Base-by-base conservation (phyloP, 2,797 vertebrate genomes). In the Phrynocephalus vlangalii region DNA sequence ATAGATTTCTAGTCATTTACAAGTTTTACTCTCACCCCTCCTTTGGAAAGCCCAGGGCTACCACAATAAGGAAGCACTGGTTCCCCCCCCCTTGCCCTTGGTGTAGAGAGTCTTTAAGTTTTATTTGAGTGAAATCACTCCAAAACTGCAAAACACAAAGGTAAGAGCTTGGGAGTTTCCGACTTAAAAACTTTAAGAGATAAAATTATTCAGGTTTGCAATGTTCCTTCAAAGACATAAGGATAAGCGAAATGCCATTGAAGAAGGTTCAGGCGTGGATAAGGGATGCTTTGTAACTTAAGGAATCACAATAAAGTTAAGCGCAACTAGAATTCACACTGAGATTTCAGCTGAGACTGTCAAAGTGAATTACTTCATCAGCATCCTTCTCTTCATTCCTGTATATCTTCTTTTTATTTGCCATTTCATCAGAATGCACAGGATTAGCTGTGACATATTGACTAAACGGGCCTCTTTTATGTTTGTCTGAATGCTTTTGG, bases 121-220 rank as follows among this genome's bases (percentile, higher is more conserved):
- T 13, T 13, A 11, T 56, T 56, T 56, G 8, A 8, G 13, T 9
- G 52, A 56, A 56, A 56, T 56, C 52, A 56, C 13, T 56, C 52
- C 52, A 68, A 24, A 84, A 75, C 87, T 75, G 38, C 60, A 92
- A 90, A 92, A 91, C 89, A 87, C 85, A 90, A 75, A 92, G 90
- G 86, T 87, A 89, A 86, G 48, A 76, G 68, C 70, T 86, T 90
- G 87, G 88, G 91, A 38, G n/a, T 67, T 87, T 93, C 92, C 86
- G 86, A 3, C 26, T 67, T n/a, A 24, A 9, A 48, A 66, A 48
- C 33, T 18, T 56, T 28, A 63, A 88, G n/a, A 48, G 68, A 0
- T 0, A 8, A 91, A 90, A 90, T 89, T 68, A 0, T 0, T 85
- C 85, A 87, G 88, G 81, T 63, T 56, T 84, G 71, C 44, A 87